Base-by-base conservation (phyloP, 2,113 vertebrate species). In the Dolichallabes microphthalmus region DNA sequence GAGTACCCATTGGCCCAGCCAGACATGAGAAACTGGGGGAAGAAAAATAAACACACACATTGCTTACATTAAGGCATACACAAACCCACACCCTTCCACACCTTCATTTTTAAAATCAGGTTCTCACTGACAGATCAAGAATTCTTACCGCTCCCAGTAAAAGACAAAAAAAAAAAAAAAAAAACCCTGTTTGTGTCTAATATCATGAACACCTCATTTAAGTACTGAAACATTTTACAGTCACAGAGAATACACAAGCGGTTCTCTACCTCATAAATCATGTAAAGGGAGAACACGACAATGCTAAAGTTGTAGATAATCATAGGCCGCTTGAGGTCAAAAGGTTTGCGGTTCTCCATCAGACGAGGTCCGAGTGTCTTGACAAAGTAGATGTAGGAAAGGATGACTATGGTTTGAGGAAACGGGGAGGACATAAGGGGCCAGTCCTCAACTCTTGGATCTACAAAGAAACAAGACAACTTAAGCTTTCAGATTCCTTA, bases 311-410 rank as follows among this genome's bases (percentile, higher is more conserved):
- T 97, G 88, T 97, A 97, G 22, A 92, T 88, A 0, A 89, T 93
- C 96, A 97, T 96, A 83, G 87, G 90, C 87, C 93, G 94, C 92
- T 95, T 96, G 78, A 97, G 94, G 84, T 96, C 94, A 91, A 96
- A 96, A 20, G 96, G 95, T 69, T 96, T 96, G 89, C 95, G 94
- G 90, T 96, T 97, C 90, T 97, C 96, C 96, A 97, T 97, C 77
- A 97, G 82, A 85, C 93, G 95, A 66, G 96, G 96, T 86, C 96
- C 96, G 83, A 97, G 86, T 2, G 91, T 93, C 2, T 92, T 95
- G 32, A 96, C 96, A 90, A 97, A 96, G 91, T 95, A 97, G 88
- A 97, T 83, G 81, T 97, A 97, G 10, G 91, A 82, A 84, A 88
- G 93, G 87, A 97, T 90, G 78, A 97, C 94, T 89, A 96, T 39